Evolutionary conservation across 53 echinoderm and acorn worm genomes (phyloP).

Genomic region (Temnopleurus reevesii): DNA sequence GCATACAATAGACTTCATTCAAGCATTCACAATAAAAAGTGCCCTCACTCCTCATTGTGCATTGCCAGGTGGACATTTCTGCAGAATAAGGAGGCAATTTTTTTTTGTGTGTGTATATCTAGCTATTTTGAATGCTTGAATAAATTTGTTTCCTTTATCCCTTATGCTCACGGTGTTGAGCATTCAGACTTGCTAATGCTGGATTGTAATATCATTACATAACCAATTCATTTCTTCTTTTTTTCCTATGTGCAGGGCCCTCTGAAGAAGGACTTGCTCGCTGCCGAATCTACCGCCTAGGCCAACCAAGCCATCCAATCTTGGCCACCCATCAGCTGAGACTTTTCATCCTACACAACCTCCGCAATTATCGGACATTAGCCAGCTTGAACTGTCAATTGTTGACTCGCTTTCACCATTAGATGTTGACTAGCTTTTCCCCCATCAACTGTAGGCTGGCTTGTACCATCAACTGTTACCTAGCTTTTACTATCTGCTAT

Average conservation of each 20-base stretch:
- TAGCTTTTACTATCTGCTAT: too few species aligned
- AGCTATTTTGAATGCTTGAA: too few species aligned
- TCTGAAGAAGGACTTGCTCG: constrained; percentile 93
- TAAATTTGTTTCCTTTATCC: background rate
- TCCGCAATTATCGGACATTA: background rate
- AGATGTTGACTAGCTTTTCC: too few species aligned
- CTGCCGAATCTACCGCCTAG: constrained; percentile 67
- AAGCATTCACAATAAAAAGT: background rate
- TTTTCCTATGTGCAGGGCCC: constrained; percentile 78
- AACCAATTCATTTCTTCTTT: background rate
- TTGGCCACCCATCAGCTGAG: background rate
- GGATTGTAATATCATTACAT: background rate
- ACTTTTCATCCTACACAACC: background rate
- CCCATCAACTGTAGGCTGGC: too few species aligned
- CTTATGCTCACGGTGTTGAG: background rate
- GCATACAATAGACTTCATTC: background rate
- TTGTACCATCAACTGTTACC: too few species aligned
- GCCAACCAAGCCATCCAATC: background rate
- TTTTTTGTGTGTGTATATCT: too few species aligned
- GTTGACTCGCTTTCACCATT: background rate
- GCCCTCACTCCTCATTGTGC: background rate
- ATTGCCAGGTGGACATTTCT: too few species aligned
- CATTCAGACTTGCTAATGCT: background rate
- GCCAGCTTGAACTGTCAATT: background rate
- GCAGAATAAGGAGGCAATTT: too few species aligned